These are phyloP conservation scores for Cloeon dipterum DNA, from an alignment of 2,888 invertebrate genomes.

Conservation along the genomic window DNA sequence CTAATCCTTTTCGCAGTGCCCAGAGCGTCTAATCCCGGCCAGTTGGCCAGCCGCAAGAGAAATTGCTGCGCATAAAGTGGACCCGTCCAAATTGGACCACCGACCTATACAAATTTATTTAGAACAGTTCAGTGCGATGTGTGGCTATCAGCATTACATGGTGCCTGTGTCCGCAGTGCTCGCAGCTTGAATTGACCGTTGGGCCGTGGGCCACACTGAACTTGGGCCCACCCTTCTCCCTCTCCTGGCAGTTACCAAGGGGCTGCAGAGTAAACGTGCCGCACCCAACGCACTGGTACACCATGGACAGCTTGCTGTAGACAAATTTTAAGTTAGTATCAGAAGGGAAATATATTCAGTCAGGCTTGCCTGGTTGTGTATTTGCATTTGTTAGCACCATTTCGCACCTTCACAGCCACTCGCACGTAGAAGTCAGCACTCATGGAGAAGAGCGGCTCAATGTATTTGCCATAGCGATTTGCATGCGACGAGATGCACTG, in stretches of 20 bases:
- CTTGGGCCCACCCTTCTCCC: conserved; percentile 23
- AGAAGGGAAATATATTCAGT: too few relatives aligned
- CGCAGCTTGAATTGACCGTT: conserved; percentile 38
- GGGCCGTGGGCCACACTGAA: conserved; percentile 46
- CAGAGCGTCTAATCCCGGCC: conserved; percentile 22
- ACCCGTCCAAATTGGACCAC: conserved; percentile 88
- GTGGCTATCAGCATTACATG: conserved; percentile 43
- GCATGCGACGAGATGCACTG: conserved; percentile 81
- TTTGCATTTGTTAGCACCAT: conserved; percentile 68
- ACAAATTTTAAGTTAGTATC: too few relatives aligned
- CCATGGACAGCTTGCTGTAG: conserved; percentile 67
- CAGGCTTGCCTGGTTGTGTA: conserved; percentile 48
- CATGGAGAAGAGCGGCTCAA: conserved; percentile 70
- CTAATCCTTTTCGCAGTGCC: conserved; percentile 50
- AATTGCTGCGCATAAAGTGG: conserved; percentile 63
- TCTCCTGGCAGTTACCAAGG: conserved; percentile 25
- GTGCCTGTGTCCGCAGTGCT: conserved; percentile 49
- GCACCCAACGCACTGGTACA: conserved; percentile 82
- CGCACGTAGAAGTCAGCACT: conserved; percentile 94
- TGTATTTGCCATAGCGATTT: conserved; percentile 78
- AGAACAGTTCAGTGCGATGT: too few relatives aligned
- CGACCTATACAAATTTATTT: conserved; percentile 31
- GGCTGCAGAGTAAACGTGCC: conserved; percentile 56
- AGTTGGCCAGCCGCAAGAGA: conserved; percentile 31
- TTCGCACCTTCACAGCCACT: conserved; percentile 67